A percentile compares a stretch with the other conserved stretches of the same genome.
Conservation (phyloP, 2,888 invertebrate genomes). For the Furcula furcula region DNA sequence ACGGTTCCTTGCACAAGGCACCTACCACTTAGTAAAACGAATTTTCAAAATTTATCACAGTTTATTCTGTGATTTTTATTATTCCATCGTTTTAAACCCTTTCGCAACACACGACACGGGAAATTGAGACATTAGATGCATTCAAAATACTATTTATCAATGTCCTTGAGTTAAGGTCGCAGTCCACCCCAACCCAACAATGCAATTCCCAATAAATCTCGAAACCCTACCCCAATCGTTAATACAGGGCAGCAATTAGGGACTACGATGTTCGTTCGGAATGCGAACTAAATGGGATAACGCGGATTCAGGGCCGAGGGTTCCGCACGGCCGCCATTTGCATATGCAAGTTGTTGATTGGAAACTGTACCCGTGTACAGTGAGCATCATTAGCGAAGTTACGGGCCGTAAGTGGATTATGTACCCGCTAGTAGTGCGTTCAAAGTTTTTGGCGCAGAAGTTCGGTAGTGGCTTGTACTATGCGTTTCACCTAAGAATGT, state of each 20-base stretch:
- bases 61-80: no score
- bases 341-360: slow-evolving; percentile 44
- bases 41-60: no score
- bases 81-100: no score
- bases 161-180: no score
- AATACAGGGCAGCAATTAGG: slow-evolving; percentile 46
- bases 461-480: no score
- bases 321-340: slow-evolving; percentile 26
- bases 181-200: no score
- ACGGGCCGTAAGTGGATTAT: slow-evolving; percentile 26
- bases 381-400: slow-evolving; percentile 34
- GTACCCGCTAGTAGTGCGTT: slow-evolving; percentile 5
- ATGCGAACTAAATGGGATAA: slow-evolving; percentile 45
- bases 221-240: slow-evolving; percentile 36
- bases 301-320: slow-evolving; percentile 29
- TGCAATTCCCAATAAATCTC: slow-evolving; percentile 36
- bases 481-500: no score
- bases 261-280: slow-evolving; percentile 39
- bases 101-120: no score
- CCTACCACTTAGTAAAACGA: no score
- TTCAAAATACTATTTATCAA: no score
- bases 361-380: slow-evolving; percentile 31
- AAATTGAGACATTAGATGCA: no score
- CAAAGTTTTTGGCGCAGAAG: background rate
- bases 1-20: no score